A percentile compares a stretch with the other conserved stretches of the same genome.
Conservation (phyloP, 2,888 invertebrate species). For the Deilephila elpenor region DNA sequence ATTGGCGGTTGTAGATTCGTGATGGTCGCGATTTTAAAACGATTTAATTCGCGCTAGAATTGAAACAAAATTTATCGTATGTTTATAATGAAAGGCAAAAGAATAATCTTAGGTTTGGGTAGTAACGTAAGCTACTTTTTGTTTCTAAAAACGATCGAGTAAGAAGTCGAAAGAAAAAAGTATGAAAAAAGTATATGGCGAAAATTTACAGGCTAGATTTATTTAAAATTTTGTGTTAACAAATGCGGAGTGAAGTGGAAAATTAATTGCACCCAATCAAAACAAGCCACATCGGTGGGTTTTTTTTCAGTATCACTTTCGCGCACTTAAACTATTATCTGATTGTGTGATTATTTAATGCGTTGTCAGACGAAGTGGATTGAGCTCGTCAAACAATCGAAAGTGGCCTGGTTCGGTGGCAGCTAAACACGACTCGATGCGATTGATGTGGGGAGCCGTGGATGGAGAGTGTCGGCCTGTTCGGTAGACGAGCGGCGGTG, state of each 20-base stretch:
- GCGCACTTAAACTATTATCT: constrained; percentile 18
- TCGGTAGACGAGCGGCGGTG: background rate
- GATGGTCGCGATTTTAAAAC: constrained; percentile 55
- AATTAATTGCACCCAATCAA: too few relatives aligned
- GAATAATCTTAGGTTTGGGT: too few relatives aligned
- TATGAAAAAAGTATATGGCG: too few relatives aligned
- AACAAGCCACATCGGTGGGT: too few relatives aligned
- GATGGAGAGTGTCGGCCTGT: constrained; percentile 2
- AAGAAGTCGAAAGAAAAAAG: too few relatives aligned
- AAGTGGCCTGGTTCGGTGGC: constrained; percentile 46
- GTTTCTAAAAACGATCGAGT: too few relatives aligned
- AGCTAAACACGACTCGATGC: constrained; percentile 42
- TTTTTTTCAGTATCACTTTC: constrained; percentile 1
- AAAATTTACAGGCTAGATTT: too few relatives aligned
- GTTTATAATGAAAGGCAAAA: too few relatives aligned
- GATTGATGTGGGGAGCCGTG: constrained; percentile 35
- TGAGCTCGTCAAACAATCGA: constrained; percentile 46
- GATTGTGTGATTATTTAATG: constrained; percentile 36
- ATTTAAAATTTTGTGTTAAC: background rate
- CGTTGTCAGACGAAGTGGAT: constrained; percentile 47
- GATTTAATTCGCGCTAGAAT: constrained; percentile 42
- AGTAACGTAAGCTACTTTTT: too few relatives aligned
- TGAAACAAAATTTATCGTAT: constrained; percentile 32
- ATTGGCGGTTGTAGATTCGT: constrained; percentile 51
- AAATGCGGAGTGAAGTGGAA: too few relatives aligned